Evolutionary conservation across 2,113 vertebrate species (phyloP).

Genomic region (Pseudopodoces humilis): DNA sequence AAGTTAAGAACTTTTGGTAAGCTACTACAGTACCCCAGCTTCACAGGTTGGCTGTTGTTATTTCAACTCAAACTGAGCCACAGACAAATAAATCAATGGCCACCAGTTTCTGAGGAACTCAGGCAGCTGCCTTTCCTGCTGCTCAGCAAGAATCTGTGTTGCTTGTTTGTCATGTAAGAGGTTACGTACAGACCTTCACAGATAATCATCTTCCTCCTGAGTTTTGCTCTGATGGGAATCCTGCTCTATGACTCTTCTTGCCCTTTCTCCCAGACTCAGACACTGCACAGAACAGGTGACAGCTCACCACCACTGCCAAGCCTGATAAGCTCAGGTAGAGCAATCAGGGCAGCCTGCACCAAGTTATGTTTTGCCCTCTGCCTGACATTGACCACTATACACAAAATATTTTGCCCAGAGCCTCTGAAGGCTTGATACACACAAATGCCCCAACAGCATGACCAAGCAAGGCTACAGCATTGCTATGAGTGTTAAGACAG

Average conservation of each 20-base stretch:
- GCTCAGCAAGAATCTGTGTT: neutral
- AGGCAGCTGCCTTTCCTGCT: neutral
- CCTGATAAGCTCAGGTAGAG: neutral
- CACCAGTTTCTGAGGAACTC: neutral
- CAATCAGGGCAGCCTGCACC: neutral
- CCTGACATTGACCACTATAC: neutral
- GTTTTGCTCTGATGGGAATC: neutral
- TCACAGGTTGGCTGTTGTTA: neutral
- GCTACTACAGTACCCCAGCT: neutral
- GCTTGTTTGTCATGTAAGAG: neutral
- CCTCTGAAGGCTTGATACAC: neutral
- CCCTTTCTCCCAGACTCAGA: neutral
- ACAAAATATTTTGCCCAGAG: fast-evolving
- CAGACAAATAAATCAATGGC: neutral
- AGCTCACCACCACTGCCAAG: neutral
- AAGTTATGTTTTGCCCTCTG: neutral
- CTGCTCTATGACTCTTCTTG: neutral
- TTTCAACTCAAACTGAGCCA: neutral
- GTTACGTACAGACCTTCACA: neutral
- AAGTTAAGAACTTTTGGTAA: neutral
- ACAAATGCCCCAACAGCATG: neutral
- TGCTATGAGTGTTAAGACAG: neutral
- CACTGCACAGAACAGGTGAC: neutral
- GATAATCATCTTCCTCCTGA: neutral
- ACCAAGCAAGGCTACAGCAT: neutral